Evolutionary conservation across 1,140 invertebrate genomes (phyloP), one percentile per base, ranked within the genome.

Genomic region (Aphidius ervi): DNA sequence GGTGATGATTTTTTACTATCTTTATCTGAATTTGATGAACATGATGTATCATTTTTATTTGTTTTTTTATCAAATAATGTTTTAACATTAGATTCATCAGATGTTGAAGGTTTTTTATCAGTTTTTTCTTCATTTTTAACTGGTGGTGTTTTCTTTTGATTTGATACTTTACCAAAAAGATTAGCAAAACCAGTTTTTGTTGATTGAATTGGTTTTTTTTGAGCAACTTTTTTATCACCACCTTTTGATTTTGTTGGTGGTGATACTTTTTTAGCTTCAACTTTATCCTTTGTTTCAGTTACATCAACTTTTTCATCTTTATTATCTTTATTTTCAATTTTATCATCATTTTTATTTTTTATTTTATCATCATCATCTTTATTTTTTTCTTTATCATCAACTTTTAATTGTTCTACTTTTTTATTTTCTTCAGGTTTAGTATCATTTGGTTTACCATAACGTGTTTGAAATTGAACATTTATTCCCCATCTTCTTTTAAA

Each of bases 161-260:
- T 71, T 6, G 20, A 16, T 8, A 54, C 59, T 67, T 70, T 77
- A 39, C 67, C 68, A 67, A 76, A 78, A 5, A 78, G 61, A 65
- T 71, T 73, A 40, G 67, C 68, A 45, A 74, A 72, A 7, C 73
- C 73, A 58, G 68, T 59, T 58, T 71, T 63, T 3, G 65, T 67
- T 9, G 68, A 65, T 40, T 69, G 68, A 7, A 70, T 46, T 7
- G 68, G 67, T 57, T 74, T 72, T 48, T 74, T 72, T 2, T 43
- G 39, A 9, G 39, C 9, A 9, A 23, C 58, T 69, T 71, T 54
- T 50, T 64, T 67, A 37, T 59, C 54, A 43, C 9, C 46, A 10
- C 4, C 9, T 37, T 65, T 61, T 20, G 3, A 20, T 57, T 63
- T 58, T 42, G 5, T 37, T 46, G 61, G 58, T 6, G 59, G 61